Conservation (phyloP, 1,140 invertebrate genomes). For the Pseudomyrmex pallidus region DNA sequence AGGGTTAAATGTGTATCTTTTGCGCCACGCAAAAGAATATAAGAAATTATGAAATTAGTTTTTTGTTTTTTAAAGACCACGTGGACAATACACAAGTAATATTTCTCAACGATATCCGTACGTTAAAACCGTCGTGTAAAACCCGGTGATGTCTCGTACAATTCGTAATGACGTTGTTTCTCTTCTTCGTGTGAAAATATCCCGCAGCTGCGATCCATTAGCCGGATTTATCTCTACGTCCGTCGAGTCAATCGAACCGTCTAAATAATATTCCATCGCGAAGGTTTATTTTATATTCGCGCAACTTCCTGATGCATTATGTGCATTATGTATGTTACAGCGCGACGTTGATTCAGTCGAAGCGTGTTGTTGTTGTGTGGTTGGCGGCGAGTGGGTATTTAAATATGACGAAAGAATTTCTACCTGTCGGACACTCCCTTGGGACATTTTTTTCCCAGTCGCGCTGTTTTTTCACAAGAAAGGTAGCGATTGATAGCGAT, state of each 20-base stretch:
- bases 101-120: not conserved
- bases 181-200: constrained; percentile 25
- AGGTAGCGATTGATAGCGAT: constrained; percentile 30
- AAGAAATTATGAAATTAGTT: not conserved
- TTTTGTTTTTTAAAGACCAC: not conserved
- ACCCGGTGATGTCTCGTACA: not conserved
- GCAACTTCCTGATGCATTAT: not conserved
- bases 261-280: constrained; percentile 22
- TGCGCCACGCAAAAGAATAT: not conserved
- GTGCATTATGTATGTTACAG: constrained; percentile 25
- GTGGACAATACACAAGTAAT: not conserved
- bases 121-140: not conserved
- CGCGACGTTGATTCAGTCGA: not conserved
- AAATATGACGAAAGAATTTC: constrained; percentile 27
- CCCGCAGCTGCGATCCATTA: constrained; percentile 31
- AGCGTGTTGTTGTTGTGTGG: no score
- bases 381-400: not conserved
- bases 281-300: constrained; percentile 23
- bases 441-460: constrained; percentile 30
- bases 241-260: constrained; percentile 25
- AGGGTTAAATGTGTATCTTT: not conserved
- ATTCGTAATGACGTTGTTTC: constrained; percentile 9
- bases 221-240: not conserved
- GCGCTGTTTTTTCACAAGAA: constrained; percentile 26
- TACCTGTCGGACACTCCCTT: constrained; percentile 24